Evolutionary conservation across 1,140 invertebrate genomes (phyloP).

Genomic region (Thaumatotibia leucotreta): DNA sequence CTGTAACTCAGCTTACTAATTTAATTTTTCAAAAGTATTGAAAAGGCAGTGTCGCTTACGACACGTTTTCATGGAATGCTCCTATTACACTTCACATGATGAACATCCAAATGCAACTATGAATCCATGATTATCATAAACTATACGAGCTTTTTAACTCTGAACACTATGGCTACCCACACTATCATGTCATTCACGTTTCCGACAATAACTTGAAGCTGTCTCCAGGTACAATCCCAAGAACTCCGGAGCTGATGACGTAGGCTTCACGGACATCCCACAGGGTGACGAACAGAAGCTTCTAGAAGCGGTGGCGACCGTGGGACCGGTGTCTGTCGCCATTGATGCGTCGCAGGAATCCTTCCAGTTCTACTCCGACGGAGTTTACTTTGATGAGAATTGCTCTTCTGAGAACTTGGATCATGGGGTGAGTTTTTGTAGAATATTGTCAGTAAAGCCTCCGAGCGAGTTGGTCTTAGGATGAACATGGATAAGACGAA

Average conservation of each 20-base stretch:
- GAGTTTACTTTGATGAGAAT: conserved; percentile 79
- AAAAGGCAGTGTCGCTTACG: no score
- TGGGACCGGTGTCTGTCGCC: conserved; percentile 92
- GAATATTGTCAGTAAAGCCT: no score
- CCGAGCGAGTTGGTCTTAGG: no score
- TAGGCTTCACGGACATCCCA: conserved; percentile 89
- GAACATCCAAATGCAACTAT: not conserved
- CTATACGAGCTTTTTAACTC: not conserved
- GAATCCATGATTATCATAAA: not conserved
- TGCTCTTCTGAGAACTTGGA: conserved; percentile 87
- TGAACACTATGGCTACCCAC: not conserved
- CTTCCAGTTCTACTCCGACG: conserved; percentile 82
- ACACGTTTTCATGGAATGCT: no score
- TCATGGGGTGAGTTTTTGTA: conserved; percentile 83
- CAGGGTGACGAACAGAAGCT: conserved; percentile 87
- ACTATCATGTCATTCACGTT: not conserved
- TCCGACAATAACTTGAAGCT: not conserved
- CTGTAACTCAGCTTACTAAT: no score
- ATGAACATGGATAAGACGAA: no score
- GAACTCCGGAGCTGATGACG: conserved; percentile 88
- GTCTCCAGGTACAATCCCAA: conserved; percentile 79
- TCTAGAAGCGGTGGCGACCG: conserved; percentile 88
- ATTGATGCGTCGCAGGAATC: conserved; percentile 93
- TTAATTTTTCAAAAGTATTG: no score
- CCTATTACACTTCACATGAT: not conserved